Percentiles rank a stretch among this genome's conserved stretches.
Evolutionary conservation across 2,113 vertebrate species (phyloP).

Genomic region (Triplophysa siluroides): DNA sequence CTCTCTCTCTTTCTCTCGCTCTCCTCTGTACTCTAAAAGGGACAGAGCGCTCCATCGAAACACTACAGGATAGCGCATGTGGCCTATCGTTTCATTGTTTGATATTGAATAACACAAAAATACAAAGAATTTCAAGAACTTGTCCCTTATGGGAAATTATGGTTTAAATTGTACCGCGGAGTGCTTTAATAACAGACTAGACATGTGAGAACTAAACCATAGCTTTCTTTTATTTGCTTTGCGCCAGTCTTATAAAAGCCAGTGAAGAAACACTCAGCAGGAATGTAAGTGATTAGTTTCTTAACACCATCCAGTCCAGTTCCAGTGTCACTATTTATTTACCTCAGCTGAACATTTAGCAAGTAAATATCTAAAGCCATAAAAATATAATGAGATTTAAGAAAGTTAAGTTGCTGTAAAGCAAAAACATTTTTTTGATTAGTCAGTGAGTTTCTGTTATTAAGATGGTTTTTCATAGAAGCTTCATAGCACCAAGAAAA

Average conservation of each 20-base stretch:
- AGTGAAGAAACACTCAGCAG: not conserved
- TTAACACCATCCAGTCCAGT: not conserved
- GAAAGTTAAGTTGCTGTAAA: not conserved
- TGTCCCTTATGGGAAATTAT: slow-evolving; percentile 66
- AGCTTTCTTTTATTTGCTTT: not conserved
- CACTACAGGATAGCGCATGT: slow-evolving; percentile 56
- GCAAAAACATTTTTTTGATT: slow-evolving; percentile 7
- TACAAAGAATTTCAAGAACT: slow-evolving; percentile 65
- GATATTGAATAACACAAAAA: slow-evolving; percentile 72
- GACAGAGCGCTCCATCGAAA: slow-evolving; percentile 56
- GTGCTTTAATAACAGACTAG: not conserved
- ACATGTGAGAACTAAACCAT: not conserved
- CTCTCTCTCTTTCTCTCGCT: slow-evolving; percentile 16
- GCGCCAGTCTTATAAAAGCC: not conserved
- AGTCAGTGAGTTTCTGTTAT: slow-evolving; percentile 2
- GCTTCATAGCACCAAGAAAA: slow-evolving; percentile 40
- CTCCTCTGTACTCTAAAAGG: slow-evolving; percentile 32
- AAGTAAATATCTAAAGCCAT: not conserved
- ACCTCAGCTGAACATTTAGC: slow-evolving; percentile 2
- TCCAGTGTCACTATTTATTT: not conserved
- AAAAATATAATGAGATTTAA: slow-evolving; percentile 25
- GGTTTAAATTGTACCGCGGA: slow-evolving; percentile 52
- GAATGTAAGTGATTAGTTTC: not conserved
- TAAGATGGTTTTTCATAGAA: not conserved
- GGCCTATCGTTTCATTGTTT: slow-evolving; percentile 78